phyloP scores from a whole-genome alignment of 2,797 vertebrate genomes.

The Brachyalestes nurse region DNA sequence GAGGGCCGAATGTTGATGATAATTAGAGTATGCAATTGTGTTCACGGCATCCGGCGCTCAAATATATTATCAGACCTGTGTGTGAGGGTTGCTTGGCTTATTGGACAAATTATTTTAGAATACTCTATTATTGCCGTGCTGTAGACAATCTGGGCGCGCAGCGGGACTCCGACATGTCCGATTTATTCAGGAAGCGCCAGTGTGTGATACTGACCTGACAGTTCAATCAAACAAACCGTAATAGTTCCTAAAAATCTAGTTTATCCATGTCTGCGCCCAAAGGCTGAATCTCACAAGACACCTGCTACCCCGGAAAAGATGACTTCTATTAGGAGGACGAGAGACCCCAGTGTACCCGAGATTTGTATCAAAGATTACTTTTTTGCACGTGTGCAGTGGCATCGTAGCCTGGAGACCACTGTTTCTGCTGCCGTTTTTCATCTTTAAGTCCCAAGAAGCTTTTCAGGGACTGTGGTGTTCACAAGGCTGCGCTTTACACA shows the following conservation, averaged over 20 bases:
- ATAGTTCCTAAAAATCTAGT: slow-evolving; percentile 67
- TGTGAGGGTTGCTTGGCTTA: slow-evolving; percentile 29
- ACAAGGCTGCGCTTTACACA: neutral
- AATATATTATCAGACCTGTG: slow-evolving; percentile 24
- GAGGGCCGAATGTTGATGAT: slow-evolving; percentile 1
- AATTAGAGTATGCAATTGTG: slow-evolving; percentile 30
- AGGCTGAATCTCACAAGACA: slow-evolving; percentile 71
- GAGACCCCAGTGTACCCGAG: slow-evolving; percentile 64
- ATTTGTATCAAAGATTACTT: slow-evolving; percentile 72
- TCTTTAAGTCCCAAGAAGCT: neutral
- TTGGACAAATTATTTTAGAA: slow-evolving; percentile 45
- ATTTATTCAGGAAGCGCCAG: slow-evolving; percentile 38
- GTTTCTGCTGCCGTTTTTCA: slow-evolving; percentile 1
- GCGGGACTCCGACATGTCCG: slow-evolving; percentile 37
- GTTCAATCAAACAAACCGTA: slow-evolving; percentile 73
- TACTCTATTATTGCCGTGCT: slow-evolving; percentile 19
- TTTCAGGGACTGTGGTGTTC: neutral
- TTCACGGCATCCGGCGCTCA: slow-evolving; percentile 13
- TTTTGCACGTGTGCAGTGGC: neutral
- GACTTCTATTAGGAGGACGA: slow-evolving; percentile 55
- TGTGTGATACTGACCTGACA: slow-evolving; percentile 62
- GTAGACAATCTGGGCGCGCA: slow-evolving; percentile 14
- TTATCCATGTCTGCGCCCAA: slow-evolving; percentile 69
- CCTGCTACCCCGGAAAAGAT: slow-evolving; percentile 71
- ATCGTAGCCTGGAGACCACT: neutral